Evolutionary conservation across 1,140 invertebrate species (phyloP), one percentile per base, ranked within the genome.

Genomic region (Cydia splendana): DNA sequence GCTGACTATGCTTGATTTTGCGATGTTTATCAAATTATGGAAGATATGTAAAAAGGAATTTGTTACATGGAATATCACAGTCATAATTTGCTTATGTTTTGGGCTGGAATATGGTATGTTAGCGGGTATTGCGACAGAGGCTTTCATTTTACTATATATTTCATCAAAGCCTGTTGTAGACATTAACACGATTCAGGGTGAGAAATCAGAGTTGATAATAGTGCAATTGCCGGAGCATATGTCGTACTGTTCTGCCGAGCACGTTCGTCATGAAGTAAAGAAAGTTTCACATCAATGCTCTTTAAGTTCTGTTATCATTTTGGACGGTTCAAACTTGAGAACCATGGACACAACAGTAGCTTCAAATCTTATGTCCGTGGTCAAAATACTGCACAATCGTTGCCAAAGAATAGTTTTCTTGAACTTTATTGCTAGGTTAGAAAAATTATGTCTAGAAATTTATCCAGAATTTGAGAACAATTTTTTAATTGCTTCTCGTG

Each of bases 71-170:
- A n/a, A 87, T 13, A 42, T 77, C 12, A 93, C 91, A 6, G 84
- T 86, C 65, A 65, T 81, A 9, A 78, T 88, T 9, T 88, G 88
- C 78, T 84, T 93, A 71, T 82, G 71, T 6, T 18, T 78, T 30
- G 91, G 91, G 24, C 78, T 93, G n/a, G 91, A 93, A 80, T 92
- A 90, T 76, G 91, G 91, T 18, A 91, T 93, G 15, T 76, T 93
- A 45, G 78, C 83, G 24, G 91, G 91, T 13, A 82, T 90, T 62
- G 9, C 88, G n/a, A 75, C 88, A 12, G 90, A 93, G 74, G 88
- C 87, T 67, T 57, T 80, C 0, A 80, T 90, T 48, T 81, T 93
- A 71, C 67, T 93, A 20, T 92, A 85, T 79, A 80, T 74, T 51
- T 83, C 82, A 30, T 84, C 91, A 3, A 85, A 85, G 81, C 91